Evolutionary conservation across 35 echinoderm and acorn worm species (phyloP), one percentile per base, ranked within the genome.

Genomic region (Apostichopus parvimensis): DNA sequence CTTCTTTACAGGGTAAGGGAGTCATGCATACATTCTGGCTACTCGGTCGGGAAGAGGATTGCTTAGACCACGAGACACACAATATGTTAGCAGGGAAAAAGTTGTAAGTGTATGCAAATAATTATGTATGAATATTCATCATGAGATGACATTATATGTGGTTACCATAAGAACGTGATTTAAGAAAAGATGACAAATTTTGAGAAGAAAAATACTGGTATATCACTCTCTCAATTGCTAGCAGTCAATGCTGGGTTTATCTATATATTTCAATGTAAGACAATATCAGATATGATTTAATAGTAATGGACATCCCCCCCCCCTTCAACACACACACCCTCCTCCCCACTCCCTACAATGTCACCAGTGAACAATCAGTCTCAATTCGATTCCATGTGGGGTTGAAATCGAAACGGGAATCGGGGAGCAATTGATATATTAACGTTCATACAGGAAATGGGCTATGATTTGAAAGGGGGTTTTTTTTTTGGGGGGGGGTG

Each of bases 11-110:
- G 95, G 95, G 95, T 10, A 96, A 96, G 57, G 95, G 95, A 9
- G 53, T 91, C 4, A 94, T 96, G 93, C 94, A 89, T n/a, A 96
- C 95, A 1, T 96, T 92, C 26, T 96, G 95, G 95, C 54, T 96
- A 15, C 62, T 96, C 15, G 95, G 95, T 3, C 91, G 66, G 0
- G 90, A 94, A 21, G 92, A 77, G 53, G 55, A 84, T 7, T 71
- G 58, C 23, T 61, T 58, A 53, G 20, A 79, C n/a, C 89, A 91
- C 53, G 76, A 79, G 58, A 24, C 54, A 18, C 82, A 91, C 23
- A 91, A 87, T 61, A 92, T 57, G 82, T 76, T 66, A 9, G 60
- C 79, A 22, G 93, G 90, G 34, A 96, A 96, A 72, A 96, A 94
- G 85, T 91, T 96, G 95, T 96, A 84, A 96, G 95, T 94, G 13